These are phyloP conservation scores for Bombycilla garrulus DNA, from an alignment of 2,113 vertebrate genomes.

Conservation along the genomic window DNA sequence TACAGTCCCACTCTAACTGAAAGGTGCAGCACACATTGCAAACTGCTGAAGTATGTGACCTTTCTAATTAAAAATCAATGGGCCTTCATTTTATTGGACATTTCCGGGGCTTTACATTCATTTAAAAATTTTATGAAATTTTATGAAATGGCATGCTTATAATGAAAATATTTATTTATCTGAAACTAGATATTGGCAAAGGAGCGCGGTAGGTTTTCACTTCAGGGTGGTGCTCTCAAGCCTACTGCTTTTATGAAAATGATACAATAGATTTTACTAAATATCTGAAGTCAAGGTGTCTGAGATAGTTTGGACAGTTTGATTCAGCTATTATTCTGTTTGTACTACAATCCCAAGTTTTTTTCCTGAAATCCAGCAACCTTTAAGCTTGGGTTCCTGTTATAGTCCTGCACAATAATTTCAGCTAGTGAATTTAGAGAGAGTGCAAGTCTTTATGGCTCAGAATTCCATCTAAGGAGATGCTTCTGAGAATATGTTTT, in stretches of 20 bases:
- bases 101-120: constrained; percentile 1
- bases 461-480: background rate
- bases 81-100: constrained; percentile 15
- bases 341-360: background rate
- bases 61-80: constrained; percentile 45
- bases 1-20: background rate
- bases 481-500: background rate
- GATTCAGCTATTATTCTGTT: background rate
- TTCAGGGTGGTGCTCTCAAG: background rate
- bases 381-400: background rate
- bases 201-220: background rate
- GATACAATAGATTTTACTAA: background rate
- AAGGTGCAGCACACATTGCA: background rate
- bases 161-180: background rate
- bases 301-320: background rate
- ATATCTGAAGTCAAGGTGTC: background rate
- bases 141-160: background rate
- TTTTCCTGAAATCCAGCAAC: background rate
- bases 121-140: constrained; percentile 34
- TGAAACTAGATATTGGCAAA: background rate
- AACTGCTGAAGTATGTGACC: background rate
- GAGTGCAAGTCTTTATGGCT: background rate
- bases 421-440: background rate
- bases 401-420: background rate
- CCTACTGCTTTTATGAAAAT: background rate